Percentiles rank a stretch among this genome's conserved stretches.
Conservation (phyloP, 2,797 vertebrate species). For the Chaetodon trifasciatus region DNA sequence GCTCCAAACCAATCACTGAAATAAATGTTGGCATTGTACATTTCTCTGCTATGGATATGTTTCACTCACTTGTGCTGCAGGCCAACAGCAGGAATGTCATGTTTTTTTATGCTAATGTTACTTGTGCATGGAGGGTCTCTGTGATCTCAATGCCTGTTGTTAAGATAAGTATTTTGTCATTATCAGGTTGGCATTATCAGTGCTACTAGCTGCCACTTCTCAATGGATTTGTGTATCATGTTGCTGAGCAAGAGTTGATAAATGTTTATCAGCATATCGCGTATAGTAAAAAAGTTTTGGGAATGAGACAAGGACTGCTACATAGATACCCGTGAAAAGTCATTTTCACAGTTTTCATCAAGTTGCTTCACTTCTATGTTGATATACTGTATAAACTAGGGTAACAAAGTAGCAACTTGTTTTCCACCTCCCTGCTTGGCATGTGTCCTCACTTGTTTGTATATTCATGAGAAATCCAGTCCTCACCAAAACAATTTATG, state of each 20-base stretch:
- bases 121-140: neutral
- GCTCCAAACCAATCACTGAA: no score
- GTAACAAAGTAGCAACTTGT: neutral
- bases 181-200: no score
- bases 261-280: neutral
- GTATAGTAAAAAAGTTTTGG: neutral
- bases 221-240: neutral
- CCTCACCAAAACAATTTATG: constrained; percentile 2
- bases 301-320: neutral
- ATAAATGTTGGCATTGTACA: no score
- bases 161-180: neutral
- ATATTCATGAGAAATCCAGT: constrained; percentile 14
- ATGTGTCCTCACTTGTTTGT: neutral
- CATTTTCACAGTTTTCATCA: neutral
- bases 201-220: neutral
- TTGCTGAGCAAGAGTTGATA: neutral
- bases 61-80: neutral
- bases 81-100: neutral
- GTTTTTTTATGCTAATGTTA: neutral
- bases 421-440: neutral
- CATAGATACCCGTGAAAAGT: neutral
- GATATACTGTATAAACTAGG: neutral
- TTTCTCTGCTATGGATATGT: neutral
- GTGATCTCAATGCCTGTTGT: neutral
- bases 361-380: neutral